Base-by-base conservation (phyloP, 92 coral and sea anemone genomes). In the Porites divaricata region DNA sequence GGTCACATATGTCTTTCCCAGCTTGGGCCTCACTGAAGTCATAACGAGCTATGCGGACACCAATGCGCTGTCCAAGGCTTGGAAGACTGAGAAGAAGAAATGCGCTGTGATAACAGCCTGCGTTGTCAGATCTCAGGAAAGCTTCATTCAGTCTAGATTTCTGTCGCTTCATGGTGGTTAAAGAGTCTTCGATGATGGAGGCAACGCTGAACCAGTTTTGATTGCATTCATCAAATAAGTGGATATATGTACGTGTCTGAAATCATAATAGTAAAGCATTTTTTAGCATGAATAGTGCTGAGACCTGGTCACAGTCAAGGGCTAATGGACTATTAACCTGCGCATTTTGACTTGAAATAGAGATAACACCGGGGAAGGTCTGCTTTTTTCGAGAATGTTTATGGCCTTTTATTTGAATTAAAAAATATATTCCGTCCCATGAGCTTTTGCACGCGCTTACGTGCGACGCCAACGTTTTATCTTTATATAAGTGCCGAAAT, bases 181-280 rank as follows among this genome's bases (percentile, higher is more conserved):
- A 23, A 15, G 6, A 63, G 22, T 11, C 19, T 63, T 63, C n/a
- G 68, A 19, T 1, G 22, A 63, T 62, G n/a, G n/a, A n/a, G n/a
- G n/a, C n/a, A n/a, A n/a, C n/a, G n/a, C 41, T 21, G 45, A 24
- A 2, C 16, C 56, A 71, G 56, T 13, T 41, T 28, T 28, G 56
- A 71, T 14, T 71, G 76, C 54, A 71, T 70, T 41, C 59, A 71
- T 71, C 58, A 71, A 71, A 71, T 71, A 71, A 71, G 59, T 71
- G 76, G 76, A 71, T 71, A 71, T 28, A 71, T 71, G 76, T 71
- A 71, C 76, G 76, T 71, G 59, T 71, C 76, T 71, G 76, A 71
- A 71, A 71, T 71, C 76, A 71, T 71, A 71, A 71, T 71, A 71
- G 76, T 71, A 71, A 71, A 71, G 76, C 76, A 71, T 71, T 71